These are phyloP conservation scores for Leptarthrus brevirostris DNA, from an alignment of 2,888 invertebrate species.

Conservation along the genomic window DNA sequence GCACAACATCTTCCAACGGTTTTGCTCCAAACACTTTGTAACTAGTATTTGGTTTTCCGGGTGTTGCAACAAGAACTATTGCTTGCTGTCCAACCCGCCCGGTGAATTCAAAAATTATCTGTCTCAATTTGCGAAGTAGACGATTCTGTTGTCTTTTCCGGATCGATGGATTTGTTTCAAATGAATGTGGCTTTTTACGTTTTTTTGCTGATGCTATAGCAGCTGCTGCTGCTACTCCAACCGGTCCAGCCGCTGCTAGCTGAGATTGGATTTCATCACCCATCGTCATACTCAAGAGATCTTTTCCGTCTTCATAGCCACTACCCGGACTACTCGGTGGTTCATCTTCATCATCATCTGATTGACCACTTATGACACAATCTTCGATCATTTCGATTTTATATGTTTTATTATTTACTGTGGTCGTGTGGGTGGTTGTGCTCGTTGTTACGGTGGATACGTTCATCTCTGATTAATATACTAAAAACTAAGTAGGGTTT, in stretches of 20 bases:
- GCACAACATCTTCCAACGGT: conserved; percentile 94
- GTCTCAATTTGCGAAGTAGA: conserved; percentile 85
- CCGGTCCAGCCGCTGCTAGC: conserved; percentile 95
- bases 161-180: conserved; percentile 97
- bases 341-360: conserved; percentile 88
- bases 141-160: conserved; percentile 95
- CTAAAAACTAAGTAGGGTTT: conserved; percentile 37
- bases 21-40: conserved; percentile 98
- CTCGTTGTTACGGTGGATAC: conserved; percentile 65
- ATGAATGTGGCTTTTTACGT: conserved; percentile 92
- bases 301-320: conserved; percentile 81
- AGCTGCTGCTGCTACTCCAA: conserved; percentile 96
- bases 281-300: conserved; percentile 86
- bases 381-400: conserved; percentile 80
- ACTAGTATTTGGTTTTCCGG: conserved; percentile 94
- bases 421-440: conserved; percentile 58
- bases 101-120: conserved; percentile 97
- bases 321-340: conserved; percentile 84
- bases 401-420: conserved; percentile 67
- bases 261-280: conserved; percentile 96
- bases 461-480: conserved; percentile 59
- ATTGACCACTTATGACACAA: conserved; percentile 72
- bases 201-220: conserved; percentile 97
- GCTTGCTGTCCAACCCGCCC: conserved; percentile 98
- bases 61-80: conserved; percentile 94